phyloP scores from a whole-genome alignment of 2,797 vertebrate species.

The Chiloscyllium punctatum region DNA sequence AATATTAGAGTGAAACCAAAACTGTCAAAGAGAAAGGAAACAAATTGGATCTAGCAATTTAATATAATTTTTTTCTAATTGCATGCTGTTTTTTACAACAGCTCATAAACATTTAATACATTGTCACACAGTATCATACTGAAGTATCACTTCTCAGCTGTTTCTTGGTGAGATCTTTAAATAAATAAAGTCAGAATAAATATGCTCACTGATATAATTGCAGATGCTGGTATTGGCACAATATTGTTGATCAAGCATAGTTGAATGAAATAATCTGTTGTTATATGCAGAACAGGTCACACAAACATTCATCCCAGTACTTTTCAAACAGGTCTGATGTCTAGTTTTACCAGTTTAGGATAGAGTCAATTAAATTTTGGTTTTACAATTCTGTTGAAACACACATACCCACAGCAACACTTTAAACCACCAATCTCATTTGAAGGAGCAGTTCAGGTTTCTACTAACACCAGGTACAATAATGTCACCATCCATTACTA shows the following conservation, averaged over 20 bases:
- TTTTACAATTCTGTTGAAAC: not conserved
- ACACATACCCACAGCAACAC: not conserved
- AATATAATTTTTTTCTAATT: not conserved
- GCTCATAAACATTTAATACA: not conserved
- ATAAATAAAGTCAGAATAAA: slow-evolving; percentile 15
- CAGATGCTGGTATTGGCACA: not conserved
- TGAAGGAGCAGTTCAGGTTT: not conserved
- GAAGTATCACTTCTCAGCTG: not conserved
- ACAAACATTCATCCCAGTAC: not conserved
- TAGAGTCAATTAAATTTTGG: not conserved
- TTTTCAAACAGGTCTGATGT: not conserved
- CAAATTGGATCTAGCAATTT: not conserved
- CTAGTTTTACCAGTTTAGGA: not conserved
- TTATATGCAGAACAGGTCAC: not conserved
- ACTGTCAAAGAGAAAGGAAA: not conserved
- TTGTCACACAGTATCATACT: not conserved
- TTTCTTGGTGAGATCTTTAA: slow-evolving; percentile 13
- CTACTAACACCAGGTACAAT: not conserved
- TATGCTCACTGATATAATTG: not conserved
- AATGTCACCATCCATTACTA: not conserved
- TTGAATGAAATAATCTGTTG: not conserved
- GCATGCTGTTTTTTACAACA: not conserved
- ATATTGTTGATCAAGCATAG: not conserved
- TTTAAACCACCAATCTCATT: not conserved
- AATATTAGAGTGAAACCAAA: not conserved